A percentile compares a stretch with the other conserved stretches of the same genome.
Evolutionary conservation across 2,888 invertebrate genomes (phyloP).

Genomic region (Nomada hirtipes): DNA sequence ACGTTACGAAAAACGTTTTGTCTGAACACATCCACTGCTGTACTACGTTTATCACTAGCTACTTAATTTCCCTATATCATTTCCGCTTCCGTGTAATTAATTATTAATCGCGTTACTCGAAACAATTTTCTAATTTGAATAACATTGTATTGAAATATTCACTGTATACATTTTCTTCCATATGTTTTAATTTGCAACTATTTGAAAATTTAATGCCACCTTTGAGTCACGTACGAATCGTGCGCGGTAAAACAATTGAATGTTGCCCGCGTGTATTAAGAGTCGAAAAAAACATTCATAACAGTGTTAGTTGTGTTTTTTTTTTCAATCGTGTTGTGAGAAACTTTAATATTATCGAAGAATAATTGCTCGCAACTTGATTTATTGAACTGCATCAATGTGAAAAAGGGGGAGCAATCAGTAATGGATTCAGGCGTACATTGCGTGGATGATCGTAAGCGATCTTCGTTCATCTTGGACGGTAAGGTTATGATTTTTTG

Average conservation of each 20-base stretch:
- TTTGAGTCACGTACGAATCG: conserved; percentile 9
- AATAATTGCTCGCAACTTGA: not conserved
- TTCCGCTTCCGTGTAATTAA: not conserved
- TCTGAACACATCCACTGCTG: not conserved
- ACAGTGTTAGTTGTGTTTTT: not conserved
- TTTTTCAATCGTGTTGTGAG: not conserved
- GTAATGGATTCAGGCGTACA: too few species aligned
- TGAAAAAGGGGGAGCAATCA: not conserved
- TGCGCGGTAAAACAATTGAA: conserved; percentile 28
- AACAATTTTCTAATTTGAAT: not conserved
- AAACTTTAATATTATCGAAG: not conserved
- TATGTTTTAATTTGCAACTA: not conserved
- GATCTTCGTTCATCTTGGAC: not conserved
- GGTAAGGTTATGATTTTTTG: conserved; percentile 37
- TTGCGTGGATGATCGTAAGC: not conserved
- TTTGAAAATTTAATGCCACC: not conserved
- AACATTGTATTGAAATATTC: not conserved
- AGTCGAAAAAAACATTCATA: not conserved
- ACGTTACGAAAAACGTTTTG: not conserved
- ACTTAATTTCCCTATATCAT: not conserved
- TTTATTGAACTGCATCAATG: not conserved
- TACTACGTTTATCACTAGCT: conserved; percentile 28
- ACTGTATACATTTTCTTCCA: not conserved
- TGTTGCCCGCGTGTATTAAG: not conserved
- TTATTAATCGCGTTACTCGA: not conserved